Conservation (phyloP, 2,888 invertebrate genomes). For the Trissonchulus latispiculum region DNA sequence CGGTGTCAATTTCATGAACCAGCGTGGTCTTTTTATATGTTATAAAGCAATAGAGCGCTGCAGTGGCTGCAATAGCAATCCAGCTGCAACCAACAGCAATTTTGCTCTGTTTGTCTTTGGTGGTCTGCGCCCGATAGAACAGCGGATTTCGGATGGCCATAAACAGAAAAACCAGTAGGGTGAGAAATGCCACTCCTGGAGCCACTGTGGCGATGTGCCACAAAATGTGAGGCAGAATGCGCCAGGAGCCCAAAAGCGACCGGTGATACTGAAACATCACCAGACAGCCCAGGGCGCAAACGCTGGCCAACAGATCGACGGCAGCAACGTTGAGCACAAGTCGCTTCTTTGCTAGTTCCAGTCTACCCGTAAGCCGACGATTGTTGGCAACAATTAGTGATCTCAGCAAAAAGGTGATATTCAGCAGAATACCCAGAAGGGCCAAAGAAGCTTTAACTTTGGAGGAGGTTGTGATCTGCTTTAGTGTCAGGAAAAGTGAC, state of each 20-base stretch:
- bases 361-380: neutral
- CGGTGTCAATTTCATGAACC: neutral
- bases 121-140: neutral
- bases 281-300: neutral
- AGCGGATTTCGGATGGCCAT: neutral
- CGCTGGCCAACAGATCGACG: neutral
- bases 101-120: neutral
- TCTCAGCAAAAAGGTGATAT: neutral
- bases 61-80: neutral
- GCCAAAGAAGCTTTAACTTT: neutral
- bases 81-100: neutral
- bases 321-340: neutral
- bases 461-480: neutral
- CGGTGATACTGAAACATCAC: neutral
- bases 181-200: neutral
- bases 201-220: neutral
- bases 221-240: neutral
- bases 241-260: neutral
- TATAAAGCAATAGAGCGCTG: neutral
- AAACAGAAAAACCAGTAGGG: neutral
- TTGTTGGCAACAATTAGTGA: neutral
- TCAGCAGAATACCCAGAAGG: neutral
- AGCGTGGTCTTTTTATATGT: neutral
- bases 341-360: neutral
- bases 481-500: neutral